These are phyloP conservation scores for Megaptera novaeangliae DNA, from an alignment of 2,113 vertebrate genomes.

Conservation along the genomic window DNA sequence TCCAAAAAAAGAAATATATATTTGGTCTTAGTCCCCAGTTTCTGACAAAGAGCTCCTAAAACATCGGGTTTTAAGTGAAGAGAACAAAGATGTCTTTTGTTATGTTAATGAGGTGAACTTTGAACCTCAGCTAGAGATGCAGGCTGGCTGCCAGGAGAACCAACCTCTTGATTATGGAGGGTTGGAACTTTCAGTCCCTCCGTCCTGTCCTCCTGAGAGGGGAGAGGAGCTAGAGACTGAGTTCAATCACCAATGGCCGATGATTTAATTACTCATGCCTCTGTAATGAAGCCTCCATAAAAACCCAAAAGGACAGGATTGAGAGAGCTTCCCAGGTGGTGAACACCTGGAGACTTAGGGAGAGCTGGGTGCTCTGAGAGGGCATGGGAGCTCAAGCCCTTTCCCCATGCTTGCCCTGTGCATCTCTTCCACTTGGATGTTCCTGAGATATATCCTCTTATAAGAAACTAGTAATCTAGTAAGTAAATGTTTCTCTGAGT, in stretches of 20 bases:
- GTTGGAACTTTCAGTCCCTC: neutral
- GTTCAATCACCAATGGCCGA: neutral
- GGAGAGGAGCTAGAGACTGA: neutral
- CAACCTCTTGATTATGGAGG: neutral
- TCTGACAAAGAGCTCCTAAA: neutral
- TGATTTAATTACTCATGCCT: too few relatives aligned
- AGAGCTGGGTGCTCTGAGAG: neutral
- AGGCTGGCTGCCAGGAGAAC: neutral
- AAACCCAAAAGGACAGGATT: neutral
- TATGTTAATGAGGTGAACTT: neutral
- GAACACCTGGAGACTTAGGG: too few relatives aligned
- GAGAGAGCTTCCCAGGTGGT: neutral
- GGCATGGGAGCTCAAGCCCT: neutral
- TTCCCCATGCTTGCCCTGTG: neutral
- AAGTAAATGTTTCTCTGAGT: neutral
- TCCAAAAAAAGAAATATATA: neutral
- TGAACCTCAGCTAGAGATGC: neutral
- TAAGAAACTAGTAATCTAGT: neutral
- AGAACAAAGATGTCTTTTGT: neutral
- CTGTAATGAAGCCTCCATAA: neutral
- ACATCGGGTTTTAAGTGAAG: neutral
- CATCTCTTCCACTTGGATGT: neutral
- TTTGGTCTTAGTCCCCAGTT: neutral
- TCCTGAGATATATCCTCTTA: neutral
- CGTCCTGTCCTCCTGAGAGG: too few relatives aligned